Percentiles rank a stretch among this genome's conserved stretches.
phyloP scores from a whole-genome alignment of 2,113 vertebrate species.

The Psittacus erithacus region DNA sequence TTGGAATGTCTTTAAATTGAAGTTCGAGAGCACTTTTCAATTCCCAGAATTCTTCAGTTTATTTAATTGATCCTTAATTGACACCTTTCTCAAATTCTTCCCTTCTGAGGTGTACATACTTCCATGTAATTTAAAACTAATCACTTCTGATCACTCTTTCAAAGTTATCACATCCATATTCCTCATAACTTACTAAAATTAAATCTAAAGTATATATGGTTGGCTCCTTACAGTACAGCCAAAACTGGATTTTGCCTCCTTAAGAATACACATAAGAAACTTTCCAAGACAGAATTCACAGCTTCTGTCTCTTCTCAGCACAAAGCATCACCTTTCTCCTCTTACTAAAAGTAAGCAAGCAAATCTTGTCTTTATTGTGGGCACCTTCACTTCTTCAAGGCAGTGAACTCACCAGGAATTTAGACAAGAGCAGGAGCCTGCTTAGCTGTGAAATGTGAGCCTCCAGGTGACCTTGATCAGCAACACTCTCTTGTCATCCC shows the following conservation, averaged over 20 bases:
- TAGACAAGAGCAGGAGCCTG: neutral
- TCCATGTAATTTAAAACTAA: neutral
- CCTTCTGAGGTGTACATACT: neutral
- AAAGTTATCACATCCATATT: neutral
- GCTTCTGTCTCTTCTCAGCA: neutral
- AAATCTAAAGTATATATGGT: neutral
- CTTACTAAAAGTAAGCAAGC: neutral
- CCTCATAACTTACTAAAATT: neutral
- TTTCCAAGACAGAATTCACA: neutral
- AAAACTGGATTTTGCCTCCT: neutral
- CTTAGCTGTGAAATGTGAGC: neutral
- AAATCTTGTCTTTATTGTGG: neutral
- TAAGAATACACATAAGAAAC: neutral
- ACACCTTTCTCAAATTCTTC: neutral
- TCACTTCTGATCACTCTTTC: neutral
- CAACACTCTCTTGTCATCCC: neutral
- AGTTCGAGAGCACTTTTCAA: neutral
- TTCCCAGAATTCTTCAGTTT: neutral
- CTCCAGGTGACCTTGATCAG: neutral
- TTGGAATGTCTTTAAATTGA: neutral
- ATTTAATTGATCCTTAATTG: neutral
- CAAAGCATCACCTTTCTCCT: neutral
- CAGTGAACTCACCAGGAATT: neutral
- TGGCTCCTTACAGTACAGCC: neutral
- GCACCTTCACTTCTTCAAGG: neutral